Percentiles rank a stretch among this genome's conserved stretches.
Evolutionary conservation across 2,797 vertebrate genomes (phyloP).

Genomic region (Capromys pilorides): DNA sequence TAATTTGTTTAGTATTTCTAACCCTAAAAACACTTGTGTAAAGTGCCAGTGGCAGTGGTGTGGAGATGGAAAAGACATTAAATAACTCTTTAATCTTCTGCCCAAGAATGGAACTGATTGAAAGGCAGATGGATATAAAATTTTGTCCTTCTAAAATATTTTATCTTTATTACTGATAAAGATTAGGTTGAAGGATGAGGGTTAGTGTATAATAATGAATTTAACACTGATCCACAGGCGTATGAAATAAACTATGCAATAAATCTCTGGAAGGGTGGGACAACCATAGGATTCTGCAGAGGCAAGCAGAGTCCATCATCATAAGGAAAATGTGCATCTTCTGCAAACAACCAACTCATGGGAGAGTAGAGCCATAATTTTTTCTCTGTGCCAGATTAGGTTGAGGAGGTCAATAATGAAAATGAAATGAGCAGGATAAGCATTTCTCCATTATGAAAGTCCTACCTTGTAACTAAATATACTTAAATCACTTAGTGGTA

Average conservation of each 20-base stretch:
- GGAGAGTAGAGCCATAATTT: not conserved
- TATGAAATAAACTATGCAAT: not conserved
- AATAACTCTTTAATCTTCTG: not conserved
- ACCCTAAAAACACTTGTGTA: constrained; percentile 13
- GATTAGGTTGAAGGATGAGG: constrained; percentile 35
- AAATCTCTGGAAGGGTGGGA: not conserved
- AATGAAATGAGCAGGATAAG: not conserved
- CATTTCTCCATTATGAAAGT: not conserved
- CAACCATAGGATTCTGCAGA: not conserved
- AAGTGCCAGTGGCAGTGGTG: not conserved
- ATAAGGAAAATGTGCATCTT: not conserved
- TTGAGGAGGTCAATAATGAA: not conserved
- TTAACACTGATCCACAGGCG: constrained; percentile 4
- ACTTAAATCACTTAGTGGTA: not conserved
- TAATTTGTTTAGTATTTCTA: not conserved
- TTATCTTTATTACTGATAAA: constrained; percentile 30
- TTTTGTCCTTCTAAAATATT: not conserved
- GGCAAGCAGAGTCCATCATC: not conserved
- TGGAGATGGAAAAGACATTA: constrained; percentile 12
- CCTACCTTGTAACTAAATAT: not conserved
- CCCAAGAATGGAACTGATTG: not conserved
- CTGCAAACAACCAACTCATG: not conserved
- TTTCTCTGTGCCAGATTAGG: not conserved
- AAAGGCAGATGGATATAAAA: constrained; percentile 31
- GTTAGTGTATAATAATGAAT: not conserved